A percentile compares a stretch with the other conserved stretches of the same genome.
Conservation (phyloP, 2,888 invertebrate species). For the Pollenia labialis region DNA sequence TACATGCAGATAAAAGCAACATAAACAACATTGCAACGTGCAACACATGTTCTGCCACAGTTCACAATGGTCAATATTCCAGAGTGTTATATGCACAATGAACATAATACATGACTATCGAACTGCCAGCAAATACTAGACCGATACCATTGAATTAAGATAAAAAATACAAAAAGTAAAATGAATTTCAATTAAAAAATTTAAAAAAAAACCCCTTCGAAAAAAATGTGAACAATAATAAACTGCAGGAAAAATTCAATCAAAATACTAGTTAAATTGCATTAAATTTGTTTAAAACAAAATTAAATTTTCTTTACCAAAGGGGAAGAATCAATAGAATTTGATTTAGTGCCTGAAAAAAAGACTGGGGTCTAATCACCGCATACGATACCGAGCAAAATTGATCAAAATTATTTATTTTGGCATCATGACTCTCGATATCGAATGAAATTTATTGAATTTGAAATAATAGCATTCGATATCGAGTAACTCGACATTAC, state of each 20-base stretch:
- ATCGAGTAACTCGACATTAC: no score
- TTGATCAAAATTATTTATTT: no score
- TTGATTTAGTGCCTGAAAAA: neutral
- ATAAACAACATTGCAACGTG: constrained; percentile 56
- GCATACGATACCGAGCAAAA: no score
- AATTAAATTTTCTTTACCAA: neutral
- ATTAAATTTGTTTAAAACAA: constrained; percentile 14
- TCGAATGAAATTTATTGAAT: no score
- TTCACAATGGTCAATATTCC: constrained; percentile 68
- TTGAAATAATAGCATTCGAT: no score
- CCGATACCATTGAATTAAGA: constrained; percentile 19
- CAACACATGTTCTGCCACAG: constrained; percentile 72
- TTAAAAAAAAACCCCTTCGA: constrained; percentile 24
- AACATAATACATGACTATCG: constrained; percentile 53
- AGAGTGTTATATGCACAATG: constrained; percentile 57
- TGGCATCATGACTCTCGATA: no score
- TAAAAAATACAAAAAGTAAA: neutral
- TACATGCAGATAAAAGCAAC: constrained; percentile 20
- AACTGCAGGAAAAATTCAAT: constrained; percentile 41
- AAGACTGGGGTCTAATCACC: no score
- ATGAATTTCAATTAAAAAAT: constrained; percentile 52
- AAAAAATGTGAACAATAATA: constrained; percentile 3
- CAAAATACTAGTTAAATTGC: constrained; percentile 35
- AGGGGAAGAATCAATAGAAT: constrained; percentile 3
- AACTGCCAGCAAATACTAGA: constrained; percentile 30